A percentile compares a stretch with the other conserved stretches of the same genome.
These are phyloP conservation scores for Brachyptera putata DNA, from an alignment of 2,888 invertebrate species.

Conservation along the genomic window DNA sequence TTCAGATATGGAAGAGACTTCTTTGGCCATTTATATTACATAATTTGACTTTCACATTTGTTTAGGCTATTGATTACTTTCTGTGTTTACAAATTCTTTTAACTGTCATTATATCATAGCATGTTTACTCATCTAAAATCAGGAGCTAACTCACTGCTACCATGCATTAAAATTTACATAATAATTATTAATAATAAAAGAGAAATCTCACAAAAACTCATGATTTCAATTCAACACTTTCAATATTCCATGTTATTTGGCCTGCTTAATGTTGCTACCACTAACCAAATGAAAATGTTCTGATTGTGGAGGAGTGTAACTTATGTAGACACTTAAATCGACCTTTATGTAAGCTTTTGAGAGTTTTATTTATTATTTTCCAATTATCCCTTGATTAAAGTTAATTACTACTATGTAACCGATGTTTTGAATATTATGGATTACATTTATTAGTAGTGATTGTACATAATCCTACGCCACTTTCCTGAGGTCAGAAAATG, in stretches of 20 bases:
- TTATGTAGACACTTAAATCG: slow-evolving; percentile 30
- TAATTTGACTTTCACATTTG: slow-evolving; percentile 21
- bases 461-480: no score
- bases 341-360: slow-evolving; percentile 30
- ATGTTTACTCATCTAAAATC: slow-evolving; percentile 20
- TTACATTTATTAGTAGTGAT: neutral
- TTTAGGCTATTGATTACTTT: slow-evolving; percentile 22
- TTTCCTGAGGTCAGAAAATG: no score
- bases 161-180: slow-evolving; percentile 21
- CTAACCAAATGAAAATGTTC: slow-evolving; percentile 27
- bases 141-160: slow-evolving; percentile 4
- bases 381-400: slow-evolving; percentile 3
- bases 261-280: slow-evolving; percentile 28
- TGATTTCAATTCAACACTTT: slow-evolving; percentile 27
- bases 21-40: no score
- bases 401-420: no score
- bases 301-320: slow-evolving; percentile 30
- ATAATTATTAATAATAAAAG: slow-evolving; percentile 21
- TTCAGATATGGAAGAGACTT: no score
- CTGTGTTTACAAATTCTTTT: slow-evolving; percentile 22
- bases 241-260: slow-evolving; percentile 28
- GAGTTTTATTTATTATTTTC: slow-evolving; percentile 25
- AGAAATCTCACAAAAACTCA: slow-evolving; percentile 21
- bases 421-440: no score
- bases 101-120: slow-evolving; percentile 21